Conservation (phyloP, 2,888 invertebrate species). For the Uloborus plumipes region DNA sequence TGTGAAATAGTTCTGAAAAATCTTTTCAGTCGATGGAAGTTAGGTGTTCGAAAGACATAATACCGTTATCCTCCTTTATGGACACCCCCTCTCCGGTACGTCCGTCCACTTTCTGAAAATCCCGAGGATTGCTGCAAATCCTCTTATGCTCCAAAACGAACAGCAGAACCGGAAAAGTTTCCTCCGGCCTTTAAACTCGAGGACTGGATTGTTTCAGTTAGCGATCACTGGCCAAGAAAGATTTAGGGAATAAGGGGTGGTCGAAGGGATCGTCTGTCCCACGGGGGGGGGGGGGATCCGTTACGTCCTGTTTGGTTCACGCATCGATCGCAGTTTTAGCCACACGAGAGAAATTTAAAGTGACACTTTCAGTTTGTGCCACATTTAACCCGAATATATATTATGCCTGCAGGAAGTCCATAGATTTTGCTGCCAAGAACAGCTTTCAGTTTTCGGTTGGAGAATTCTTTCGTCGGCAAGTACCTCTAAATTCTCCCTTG, state of each 20-base stretch:
- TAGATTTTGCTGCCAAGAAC: no score
- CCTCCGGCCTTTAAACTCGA: constrained; percentile 28
- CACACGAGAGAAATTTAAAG: constrained; percentile 30
- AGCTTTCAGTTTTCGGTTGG: no score
- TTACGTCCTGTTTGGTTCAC: background rate
- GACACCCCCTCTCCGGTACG: constrained; percentile 2
- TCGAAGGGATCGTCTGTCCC: background rate
- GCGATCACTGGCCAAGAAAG: constrained; percentile 15
- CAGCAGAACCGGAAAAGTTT: constrained; percentile 11
- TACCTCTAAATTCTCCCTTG: no score
- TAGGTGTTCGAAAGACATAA: constrained; percentile 6
- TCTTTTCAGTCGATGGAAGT: no score
- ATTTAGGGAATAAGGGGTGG: constrained; percentile 15
- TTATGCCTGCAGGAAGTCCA: background rate
- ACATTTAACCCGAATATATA: background rate
- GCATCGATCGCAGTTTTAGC: constrained; percentile 4
- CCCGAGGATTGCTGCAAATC: constrained; percentile 46
- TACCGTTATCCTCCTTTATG: constrained; percentile 44
- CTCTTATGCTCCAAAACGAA: constrained; percentile 35
- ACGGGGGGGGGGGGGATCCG: no score
- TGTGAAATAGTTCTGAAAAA: no score
- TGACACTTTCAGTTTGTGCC: constrained; percentile 15
- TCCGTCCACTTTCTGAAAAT: constrained; percentile 35
- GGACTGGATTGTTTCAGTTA: constrained; percentile 34
- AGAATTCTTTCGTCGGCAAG: no score